Base-by-base conservation (phyloP, 2,888 invertebrate genomes). In the Anorthoa munda region DNA sequence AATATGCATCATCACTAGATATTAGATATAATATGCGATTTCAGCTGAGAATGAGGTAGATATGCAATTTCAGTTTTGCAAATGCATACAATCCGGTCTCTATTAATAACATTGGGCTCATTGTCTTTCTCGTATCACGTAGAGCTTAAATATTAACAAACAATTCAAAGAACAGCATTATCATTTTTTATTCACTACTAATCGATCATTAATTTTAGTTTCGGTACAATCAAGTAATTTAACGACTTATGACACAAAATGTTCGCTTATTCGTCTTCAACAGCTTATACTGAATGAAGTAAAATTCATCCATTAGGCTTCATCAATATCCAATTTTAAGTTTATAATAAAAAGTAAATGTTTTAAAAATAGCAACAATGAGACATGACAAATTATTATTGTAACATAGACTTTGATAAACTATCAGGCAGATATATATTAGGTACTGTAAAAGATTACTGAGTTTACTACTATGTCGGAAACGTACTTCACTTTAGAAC, bases 381-480 rank as follows among this genome's bases (percentile, higher is more conserved):
- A 21, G 26, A 56, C 18, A 55, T 81, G 67, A 80, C 77, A 58
- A 72, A 81, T 81, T n/a, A n/a, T n/a, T n/a, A n/a, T n/a, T 26
- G 65, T 56, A 4, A 21, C 11, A 23, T 7, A 60, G 71, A 76
- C 64, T 65, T 58, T 81, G 67, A 81, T 15, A 56, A 79, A 71
- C 63, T 76, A 67, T 50, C 13, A 21, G 11, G 23, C 9, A 65
- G 67, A 60, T 75, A 31, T 56, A 53, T 18, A 46, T 31, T 13
- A 26, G 50, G 23, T 31, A 15, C 17, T 60, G 0, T 60, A 31
- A 45, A 69, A 50, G 7, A 48, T 74, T 60, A 1, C 15, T 58
- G 21, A 7, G 45, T 45, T 45, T 45, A 15, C 15, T 45, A 55
- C 15, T 45, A 55, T 55, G 45, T 21, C n/a, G 45, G 21, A 45